A percentile compares a stretch with the other conserved stretches of the same genome.
Conservation (phyloP, 2,113 vertebrate species). For the Cricetomys ansorgei region DNA sequence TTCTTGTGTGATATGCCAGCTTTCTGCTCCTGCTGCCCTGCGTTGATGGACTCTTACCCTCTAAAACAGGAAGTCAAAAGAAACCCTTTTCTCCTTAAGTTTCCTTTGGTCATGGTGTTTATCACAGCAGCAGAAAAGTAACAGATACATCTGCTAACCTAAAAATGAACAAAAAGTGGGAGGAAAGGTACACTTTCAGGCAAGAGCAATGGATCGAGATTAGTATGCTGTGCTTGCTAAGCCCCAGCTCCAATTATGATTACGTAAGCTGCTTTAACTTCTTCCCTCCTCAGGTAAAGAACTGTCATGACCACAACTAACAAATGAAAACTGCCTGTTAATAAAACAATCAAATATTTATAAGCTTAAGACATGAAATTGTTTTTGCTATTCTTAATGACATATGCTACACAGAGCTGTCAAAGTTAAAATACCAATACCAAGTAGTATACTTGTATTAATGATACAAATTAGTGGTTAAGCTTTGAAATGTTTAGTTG, state of each 20-base stretch:
- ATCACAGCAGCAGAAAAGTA: not conserved
- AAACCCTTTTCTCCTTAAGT: not conserved
- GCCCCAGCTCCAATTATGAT: not conserved
- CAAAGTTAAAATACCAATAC: slow-evolving; percentile 18
- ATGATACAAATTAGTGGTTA: not conserved
- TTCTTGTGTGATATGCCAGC: not conserved
- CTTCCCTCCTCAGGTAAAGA: not conserved
- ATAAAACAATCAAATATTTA: slow-evolving; percentile 18
- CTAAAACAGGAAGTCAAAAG: not conserved
- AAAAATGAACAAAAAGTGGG: not conserved
- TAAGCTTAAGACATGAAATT: slow-evolving; percentile 25
- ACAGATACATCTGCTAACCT: not conserved
- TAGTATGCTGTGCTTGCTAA: not conserved
- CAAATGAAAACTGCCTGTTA: not conserved
- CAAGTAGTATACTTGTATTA: not conserved
- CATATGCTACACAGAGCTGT: not conserved
- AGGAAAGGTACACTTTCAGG: not conserved
- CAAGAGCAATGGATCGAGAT: not conserved
- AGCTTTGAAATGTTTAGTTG: not conserved
- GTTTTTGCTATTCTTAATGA: slow-evolving; percentile 7
- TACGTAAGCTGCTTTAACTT: not conserved
- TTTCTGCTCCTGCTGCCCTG: not conserved
- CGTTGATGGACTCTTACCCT: not conserved
- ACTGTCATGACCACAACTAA: not conserved
- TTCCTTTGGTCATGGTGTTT: not conserved